These are phyloP conservation scores for Chrysodeixis includens DNA, from an alignment of 2,888 invertebrate genomes.

Conservation along the genomic window DNA sequence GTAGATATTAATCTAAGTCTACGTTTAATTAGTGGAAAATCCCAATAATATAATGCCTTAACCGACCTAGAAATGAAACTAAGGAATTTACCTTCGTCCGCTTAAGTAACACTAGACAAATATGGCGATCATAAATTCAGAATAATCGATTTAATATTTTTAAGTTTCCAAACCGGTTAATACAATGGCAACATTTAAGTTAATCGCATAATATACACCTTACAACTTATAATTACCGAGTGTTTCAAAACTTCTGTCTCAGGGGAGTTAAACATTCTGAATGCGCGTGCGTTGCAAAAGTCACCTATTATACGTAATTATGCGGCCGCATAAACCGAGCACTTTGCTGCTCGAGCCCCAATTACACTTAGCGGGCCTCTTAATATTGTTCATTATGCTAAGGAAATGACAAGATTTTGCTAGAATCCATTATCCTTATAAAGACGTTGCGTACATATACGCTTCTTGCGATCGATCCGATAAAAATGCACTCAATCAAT, in stretches of 20 bases:
- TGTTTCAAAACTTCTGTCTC: conserved; percentile 81
- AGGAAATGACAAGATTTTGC: conserved; percentile 84
- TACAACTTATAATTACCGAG: conserved; percentile 72
- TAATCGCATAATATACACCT: conserved; percentile 70
- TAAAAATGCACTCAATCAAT: conserved; percentile 61
- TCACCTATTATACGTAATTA: conserved; percentile 86
- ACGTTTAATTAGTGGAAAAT: background rate
- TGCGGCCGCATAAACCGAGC: conserved; percentile 84
- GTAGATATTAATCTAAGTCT: background rate
- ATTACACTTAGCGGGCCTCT: conserved; percentile 83
- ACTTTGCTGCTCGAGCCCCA: conserved; percentile 82
- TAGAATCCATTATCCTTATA: conserved; percentile 80
- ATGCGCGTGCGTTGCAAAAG: conserved; percentile 84
- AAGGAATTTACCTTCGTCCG: background rate
- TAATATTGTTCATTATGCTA: conserved; percentile 86
- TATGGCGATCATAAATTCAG: conserved; percentile 4
- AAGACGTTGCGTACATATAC: conserved; percentile 54
- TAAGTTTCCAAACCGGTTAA: conserved; percentile 28
- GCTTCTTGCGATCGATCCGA: conserved; percentile 50
- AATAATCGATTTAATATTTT: conserved; percentile 20
- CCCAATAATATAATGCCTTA: background rate
- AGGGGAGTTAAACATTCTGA: conserved; percentile 79
- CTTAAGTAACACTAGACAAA: background rate
- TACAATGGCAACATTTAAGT: conserved; percentile 65
- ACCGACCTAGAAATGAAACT: background rate